These are phyloP conservation scores for Mallotus villosus DNA, from an alignment of 2,797 vertebrate genomes.

Conservation along the genomic window DNA sequence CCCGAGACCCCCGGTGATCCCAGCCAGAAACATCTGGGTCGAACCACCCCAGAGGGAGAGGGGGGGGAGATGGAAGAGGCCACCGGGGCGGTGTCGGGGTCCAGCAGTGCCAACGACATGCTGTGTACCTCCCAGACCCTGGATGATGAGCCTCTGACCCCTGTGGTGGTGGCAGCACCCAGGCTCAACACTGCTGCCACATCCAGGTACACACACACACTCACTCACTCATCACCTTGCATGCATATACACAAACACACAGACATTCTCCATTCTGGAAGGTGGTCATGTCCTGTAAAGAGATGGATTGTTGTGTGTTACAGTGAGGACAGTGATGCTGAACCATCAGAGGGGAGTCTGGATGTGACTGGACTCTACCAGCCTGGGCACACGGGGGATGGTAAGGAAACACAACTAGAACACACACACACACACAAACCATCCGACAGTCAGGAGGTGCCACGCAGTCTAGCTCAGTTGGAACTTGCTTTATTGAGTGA, in stretches of 20 bases:
- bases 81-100: slow-evolving; percentile 35
- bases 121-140: slow-evolving; percentile 79
- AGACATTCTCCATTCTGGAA: neutral
- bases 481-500: too few species aligned
- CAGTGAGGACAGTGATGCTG: slow-evolving; percentile 27
- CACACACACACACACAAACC: slow-evolving; percentile 11
- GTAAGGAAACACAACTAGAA: slow-evolving; percentile 39
- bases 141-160: slow-evolving; percentile 75
- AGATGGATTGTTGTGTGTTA: neutral
- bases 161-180: slow-evolving; percentile 57
- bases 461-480: too few species aligned
- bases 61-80: slow-evolving; percentile 28
- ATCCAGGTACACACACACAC: slow-evolving; percentile 4
- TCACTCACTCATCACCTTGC: neutral
- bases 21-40: slow-evolving; percentile 36
- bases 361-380: slow-evolving; percentile 54
- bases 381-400: slow-evolving; percentile 36
- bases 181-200: neutral
- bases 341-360: slow-evolving; percentile 26
- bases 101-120: slow-evolving; percentile 71
- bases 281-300: too few species aligned
- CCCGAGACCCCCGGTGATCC: slow-evolving; percentile 40
- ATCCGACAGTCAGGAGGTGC: too few species aligned
- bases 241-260: slow-evolving; percentile 1
- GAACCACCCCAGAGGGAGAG: slow-evolving; percentile 19